phyloP scores from a whole-genome alignment of 2,888 invertebrate species.

The Harpagoxenus sublaevis region DNA sequence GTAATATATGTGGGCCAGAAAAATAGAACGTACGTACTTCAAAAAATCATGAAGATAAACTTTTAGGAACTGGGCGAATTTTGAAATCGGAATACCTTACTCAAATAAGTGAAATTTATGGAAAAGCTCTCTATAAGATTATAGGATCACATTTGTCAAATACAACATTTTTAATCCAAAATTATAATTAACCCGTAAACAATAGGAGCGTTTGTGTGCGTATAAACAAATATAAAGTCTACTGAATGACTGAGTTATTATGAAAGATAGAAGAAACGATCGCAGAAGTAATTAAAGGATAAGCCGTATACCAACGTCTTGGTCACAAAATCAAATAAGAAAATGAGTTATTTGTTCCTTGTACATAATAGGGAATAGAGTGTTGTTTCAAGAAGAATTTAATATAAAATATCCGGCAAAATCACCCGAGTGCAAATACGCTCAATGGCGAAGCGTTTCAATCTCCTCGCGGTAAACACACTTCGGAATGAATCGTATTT shows the following conservation, averaged over 20 bases:
- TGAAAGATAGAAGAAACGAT: constrained; percentile 47
- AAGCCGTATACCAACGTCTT: constrained; percentile 51
- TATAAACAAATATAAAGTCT: background rate
- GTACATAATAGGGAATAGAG: constrained; percentile 61
- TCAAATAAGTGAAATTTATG: background rate
- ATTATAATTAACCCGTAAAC: background rate
- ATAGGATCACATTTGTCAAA: background rate
- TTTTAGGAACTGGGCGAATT: background rate
- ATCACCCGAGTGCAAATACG: constrained; percentile 62
- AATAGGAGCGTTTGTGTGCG: no score
- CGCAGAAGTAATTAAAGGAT: constrained; percentile 61
- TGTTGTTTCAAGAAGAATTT: constrained; percentile 59
- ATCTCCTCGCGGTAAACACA: constrained; percentile 63
- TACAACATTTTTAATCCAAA: background rate
- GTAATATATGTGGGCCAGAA: constrained; percentile 20
- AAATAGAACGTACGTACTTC: constrained; percentile 15
- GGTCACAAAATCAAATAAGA: constrained; percentile 39
- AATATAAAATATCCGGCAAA: constrained; percentile 67
- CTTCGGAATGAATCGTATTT: constrained; percentile 69
- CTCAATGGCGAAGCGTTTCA: constrained; percentile 48
- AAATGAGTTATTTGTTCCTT: constrained; percentile 54
- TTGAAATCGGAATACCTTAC: background rate
- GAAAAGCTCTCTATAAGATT: background rate
- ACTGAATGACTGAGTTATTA: constrained; percentile 3
- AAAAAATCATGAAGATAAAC: constrained; percentile 6